phyloP scores from a whole-genome alignment of 2,888 invertebrate genomes.

The Serrognathus titanus region DNA sequence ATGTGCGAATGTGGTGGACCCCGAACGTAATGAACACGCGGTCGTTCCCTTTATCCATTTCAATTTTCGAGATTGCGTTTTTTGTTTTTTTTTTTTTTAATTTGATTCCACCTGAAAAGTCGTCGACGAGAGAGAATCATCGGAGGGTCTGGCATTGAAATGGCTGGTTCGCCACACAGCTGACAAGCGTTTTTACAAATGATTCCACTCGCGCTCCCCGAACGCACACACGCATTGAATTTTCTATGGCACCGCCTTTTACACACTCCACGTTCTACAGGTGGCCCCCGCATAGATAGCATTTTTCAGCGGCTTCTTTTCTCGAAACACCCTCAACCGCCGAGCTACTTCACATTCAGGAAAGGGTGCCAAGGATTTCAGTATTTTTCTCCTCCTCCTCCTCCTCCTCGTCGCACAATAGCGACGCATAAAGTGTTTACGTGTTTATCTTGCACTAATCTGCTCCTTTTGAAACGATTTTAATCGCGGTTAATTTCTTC shows the following conservation, averaged over 20 bases:
- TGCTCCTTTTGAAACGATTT: neutral
- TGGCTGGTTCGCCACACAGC: slow-evolving; percentile 27
- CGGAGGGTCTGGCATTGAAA: slow-evolving; percentile 25
- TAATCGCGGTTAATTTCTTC: too few relatives aligned
- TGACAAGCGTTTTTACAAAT: slow-evolving; percentile 48
- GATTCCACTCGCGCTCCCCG: slow-evolving; percentile 40
- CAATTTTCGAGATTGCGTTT: too few relatives aligned
- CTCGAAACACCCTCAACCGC: slow-evolving; percentile 27
- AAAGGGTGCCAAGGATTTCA: slow-evolving; percentile 26
- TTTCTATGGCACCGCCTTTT: slow-evolving; percentile 33
- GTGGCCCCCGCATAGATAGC: slow-evolving; percentile 44
- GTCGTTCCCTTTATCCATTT: too few relatives aligned
- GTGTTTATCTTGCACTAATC: neutral
- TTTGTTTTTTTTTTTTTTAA: too few relatives aligned
- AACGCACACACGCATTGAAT: slow-evolving; percentile 36
- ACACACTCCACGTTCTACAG: slow-evolving; percentile 37
- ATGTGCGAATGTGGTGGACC: too few relatives aligned
- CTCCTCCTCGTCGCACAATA: slow-evolving; percentile 7
- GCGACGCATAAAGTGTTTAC: neutral
- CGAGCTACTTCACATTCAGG: slow-evolving; percentile 33
- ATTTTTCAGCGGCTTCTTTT: slow-evolving; percentile 45
- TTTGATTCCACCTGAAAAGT: too few relatives aligned
- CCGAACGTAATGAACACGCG: too few relatives aligned
- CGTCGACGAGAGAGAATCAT: too few relatives aligned
- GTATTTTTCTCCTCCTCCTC: slow-evolving; percentile 17